Evolutionary conservation across 2,888 invertebrate species (phyloP).

Genomic region (Pandemis heparana): DNA sequence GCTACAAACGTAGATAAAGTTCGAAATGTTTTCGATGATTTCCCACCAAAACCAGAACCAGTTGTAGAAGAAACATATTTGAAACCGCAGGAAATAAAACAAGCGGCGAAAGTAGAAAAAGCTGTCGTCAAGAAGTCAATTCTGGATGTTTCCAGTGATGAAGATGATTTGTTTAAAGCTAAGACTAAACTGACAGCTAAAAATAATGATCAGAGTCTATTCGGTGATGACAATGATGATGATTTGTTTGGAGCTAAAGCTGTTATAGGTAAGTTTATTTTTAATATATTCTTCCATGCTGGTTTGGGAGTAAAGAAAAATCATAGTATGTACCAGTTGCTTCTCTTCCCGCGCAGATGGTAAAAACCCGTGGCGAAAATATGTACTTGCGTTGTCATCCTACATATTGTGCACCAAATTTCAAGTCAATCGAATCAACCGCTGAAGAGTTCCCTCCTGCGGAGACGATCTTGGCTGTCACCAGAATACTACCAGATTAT

Average conservation of each 20-base stretch:
- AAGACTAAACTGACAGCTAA: slow-evolving; percentile 52
- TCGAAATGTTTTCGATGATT: slow-evolving; percentile 27
- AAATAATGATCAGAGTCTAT: slow-evolving; percentile 59
- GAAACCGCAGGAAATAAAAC: slow-evolving; percentile 27
- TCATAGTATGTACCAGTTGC: background rate
- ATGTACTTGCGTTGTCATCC: too few species aligned
- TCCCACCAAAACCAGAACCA: slow-evolving; percentile 3
- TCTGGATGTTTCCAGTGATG: slow-evolving; percentile 68
- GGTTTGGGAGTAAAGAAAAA: background rate
- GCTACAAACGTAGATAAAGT: background rate
- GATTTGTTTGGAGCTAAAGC: slow-evolving; percentile 67
- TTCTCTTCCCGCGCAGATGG: too few species aligned
- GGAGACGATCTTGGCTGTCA: too few species aligned
- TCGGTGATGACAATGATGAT: slow-evolving; percentile 72
- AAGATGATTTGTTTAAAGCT: slow-evolving; percentile 66
- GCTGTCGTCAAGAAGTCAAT: slow-evolving; percentile 53
- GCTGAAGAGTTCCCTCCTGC: too few species aligned
- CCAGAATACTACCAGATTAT: too few species aligned
- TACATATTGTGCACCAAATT: too few species aligned
- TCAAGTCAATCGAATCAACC: too few species aligned
- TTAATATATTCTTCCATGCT: background rate
- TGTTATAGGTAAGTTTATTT: slow-evolving; percentile 47
- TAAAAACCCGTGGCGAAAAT: too few species aligned
- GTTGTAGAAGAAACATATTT: slow-evolving; percentile 13
- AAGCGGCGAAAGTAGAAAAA: slow-evolving; percentile 8